These are phyloP conservation scores for Parapristionchus giblindavisi DNA, from an alignment of 2,888 invertebrate species.

Conservation along the genomic window DNA sequence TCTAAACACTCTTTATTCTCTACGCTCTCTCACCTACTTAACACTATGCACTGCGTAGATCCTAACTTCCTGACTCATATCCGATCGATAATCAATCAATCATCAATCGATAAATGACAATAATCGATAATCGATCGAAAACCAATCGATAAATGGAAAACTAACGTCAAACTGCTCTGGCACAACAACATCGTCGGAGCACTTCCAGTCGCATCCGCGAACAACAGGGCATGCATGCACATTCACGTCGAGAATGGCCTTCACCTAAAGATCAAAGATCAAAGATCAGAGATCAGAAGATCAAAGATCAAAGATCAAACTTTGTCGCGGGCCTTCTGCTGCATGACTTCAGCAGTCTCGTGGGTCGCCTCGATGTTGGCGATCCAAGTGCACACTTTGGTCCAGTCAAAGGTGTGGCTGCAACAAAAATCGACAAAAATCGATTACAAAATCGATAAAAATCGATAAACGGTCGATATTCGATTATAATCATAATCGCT, in stretches of 20 bases:
- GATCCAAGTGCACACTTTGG: constrained; percentile 65
- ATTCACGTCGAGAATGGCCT: constrained; percentile 43
- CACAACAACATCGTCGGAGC: constrained; percentile 43
- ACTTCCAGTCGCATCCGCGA: constrained; percentile 55
- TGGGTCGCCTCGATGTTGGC: constrained; percentile 61
- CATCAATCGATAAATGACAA: no score
- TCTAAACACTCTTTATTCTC: no score
- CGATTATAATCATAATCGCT: background rate
- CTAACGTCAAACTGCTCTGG: constrained; percentile 63
- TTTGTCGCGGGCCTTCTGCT: constrained; percentile 57
- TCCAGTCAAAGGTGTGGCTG: constrained; percentile 62
- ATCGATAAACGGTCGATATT: background rate
- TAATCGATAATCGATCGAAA: no score
- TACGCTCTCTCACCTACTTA: no score
- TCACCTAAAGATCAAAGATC: constrained; percentile 44
- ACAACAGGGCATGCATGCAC: constrained; percentile 62
- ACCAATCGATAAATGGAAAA: background rate
- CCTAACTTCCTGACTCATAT: no score
- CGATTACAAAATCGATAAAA: background rate
- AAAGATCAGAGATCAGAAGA: background rate
- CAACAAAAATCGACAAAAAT: background rate
- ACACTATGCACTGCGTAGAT: no score
- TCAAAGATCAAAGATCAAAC: constrained; percentile 53
- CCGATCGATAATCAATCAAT: no score
- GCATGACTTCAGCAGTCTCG: constrained; percentile 60